Evolutionary conservation across 2,113 vertebrate species (phyloP), one percentile per base, ranked within the genome.

Genomic region (Alligator sinensis): DNA sequence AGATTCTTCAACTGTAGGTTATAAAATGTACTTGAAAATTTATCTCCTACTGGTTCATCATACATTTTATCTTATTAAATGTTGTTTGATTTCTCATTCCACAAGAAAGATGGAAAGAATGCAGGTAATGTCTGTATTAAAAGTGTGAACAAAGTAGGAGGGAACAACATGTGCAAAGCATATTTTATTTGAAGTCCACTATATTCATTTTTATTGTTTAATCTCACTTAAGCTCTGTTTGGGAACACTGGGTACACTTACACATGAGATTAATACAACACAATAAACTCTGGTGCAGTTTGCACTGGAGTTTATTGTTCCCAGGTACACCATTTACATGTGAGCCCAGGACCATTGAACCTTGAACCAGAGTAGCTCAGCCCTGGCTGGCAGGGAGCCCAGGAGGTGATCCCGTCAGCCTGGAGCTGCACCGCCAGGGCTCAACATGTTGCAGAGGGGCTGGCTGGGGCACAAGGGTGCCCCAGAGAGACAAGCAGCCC

Each of bases 61-160:
- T 34, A 38, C 22, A 24, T 72, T 70, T 66, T 34, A 17, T 87
- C 90, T 72, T 89, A 83, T 90, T 91, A 93, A 91, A 83, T 94
- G 64, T 63, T 28, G 55, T 6, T 60, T 68, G 63, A 78, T 92
- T 90, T 89, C 14, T 3, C 9, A 91, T 28, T 78, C 77, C 2
- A 0, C 72, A 54, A 76, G 80, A 87, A 90, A 87, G 74, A 81
- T 30, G 68, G 90, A 84, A 89, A 91, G 14, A 87, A 79, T 19
- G 82, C 83, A 81, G 84, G 93, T 78, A 75, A 84, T 88, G 83
- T 72, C 90, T 77, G 34, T 91, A 93, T 92, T 94, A 87, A 93
- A 88, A 94, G 25, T 83, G 19, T 38, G 63, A 93, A 10, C 11
- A 94, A 90, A 85, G 30, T 93, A 86, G 77, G 5, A 72, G 30